Conservation (phyloP, 1,140 invertebrate genomes). For the Conus betulinus region DNA sequence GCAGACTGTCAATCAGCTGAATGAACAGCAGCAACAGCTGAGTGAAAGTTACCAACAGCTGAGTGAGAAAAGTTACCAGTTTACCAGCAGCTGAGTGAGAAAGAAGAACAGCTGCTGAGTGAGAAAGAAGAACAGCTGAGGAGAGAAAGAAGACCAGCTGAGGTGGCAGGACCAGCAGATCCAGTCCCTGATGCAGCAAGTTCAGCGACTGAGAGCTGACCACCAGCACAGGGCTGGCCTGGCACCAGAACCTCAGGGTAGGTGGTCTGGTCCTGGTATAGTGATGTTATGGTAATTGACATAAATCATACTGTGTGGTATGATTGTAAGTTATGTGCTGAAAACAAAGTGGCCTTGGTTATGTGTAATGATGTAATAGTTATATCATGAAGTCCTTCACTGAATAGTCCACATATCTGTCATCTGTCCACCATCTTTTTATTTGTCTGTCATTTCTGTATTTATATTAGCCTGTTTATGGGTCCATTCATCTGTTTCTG, state of each 20-base stretch:
- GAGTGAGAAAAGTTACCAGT: not conserved
- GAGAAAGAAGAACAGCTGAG: not conserved
- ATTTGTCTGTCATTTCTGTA: too few relatives aligned
- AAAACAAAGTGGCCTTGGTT: too few relatives aligned
- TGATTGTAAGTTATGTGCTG: too few relatives aligned
- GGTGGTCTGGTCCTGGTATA: not conserved
- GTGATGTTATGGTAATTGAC: too few relatives aligned
- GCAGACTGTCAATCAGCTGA: too few relatives aligned
- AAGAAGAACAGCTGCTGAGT: not conserved
- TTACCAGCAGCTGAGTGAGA: not conserved
- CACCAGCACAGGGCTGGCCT: not conserved
- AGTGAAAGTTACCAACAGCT: not conserved
- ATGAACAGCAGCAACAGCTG: not conserved
- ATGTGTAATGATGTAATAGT: too few relatives aligned
- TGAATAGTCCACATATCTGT: too few relatives aligned
- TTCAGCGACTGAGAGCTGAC: conserved; percentile 26
- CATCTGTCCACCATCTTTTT: too few relatives aligned
- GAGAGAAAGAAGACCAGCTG: not conserved
- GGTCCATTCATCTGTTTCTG: too few relatives aligned
- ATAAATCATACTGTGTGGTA: too few relatives aligned
- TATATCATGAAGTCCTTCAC: too few relatives aligned
- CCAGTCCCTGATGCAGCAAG: conserved; percentile 22
- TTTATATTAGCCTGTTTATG: too few relatives aligned
- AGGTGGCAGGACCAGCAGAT: conserved; percentile 22
- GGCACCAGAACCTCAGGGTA: not conserved